Conservation (phyloP, 1,140 invertebrate species). For the Caenorhabditis remanei region DNA sequence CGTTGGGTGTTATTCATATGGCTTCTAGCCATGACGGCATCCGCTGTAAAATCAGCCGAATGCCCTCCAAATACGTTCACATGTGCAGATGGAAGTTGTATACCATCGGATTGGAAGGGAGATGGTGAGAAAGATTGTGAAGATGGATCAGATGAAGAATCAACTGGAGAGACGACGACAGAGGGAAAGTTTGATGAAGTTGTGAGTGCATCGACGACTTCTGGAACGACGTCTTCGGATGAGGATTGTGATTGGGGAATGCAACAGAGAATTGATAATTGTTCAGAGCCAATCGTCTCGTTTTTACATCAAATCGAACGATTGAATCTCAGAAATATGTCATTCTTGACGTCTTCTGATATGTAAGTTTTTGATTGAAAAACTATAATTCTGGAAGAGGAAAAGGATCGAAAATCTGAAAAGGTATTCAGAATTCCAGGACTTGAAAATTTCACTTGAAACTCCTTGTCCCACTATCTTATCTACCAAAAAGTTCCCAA, state of each 20-base stretch:
- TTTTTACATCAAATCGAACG: slow-evolving; percentile 63
- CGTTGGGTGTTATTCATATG: slow-evolving; percentile 54
- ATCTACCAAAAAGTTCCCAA: too few species aligned
- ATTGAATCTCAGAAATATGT: slow-evolving; percentile 62
- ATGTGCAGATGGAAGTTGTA: slow-evolving; percentile 87
- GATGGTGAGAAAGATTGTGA: slow-evolving; percentile 92
- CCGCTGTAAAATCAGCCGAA: not conserved
- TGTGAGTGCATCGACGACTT: slow-evolving; percentile 8
- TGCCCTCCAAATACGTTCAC: slow-evolving; percentile 85
- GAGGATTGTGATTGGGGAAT: slow-evolving; percentile 59
- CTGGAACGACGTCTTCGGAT: not conserved
- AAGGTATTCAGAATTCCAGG: too few species aligned
- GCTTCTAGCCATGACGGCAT: slow-evolving; percentile 52
- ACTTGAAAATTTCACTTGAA: too few species aligned
- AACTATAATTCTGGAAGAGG: too few species aligned
- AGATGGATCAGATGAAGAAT: slow-evolving; percentile 90
- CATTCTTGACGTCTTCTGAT: slow-evolving; percentile 65
- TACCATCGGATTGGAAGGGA: slow-evolving; percentile 92
- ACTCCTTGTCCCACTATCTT: too few species aligned
- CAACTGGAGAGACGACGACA: not conserved
- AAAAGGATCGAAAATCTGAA: too few species aligned
- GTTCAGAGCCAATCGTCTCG: slow-evolving; percentile 54
- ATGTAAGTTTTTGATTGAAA: slow-evolving; percentile 52
- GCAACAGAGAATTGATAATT: slow-evolving; percentile 61
- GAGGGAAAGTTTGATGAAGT: not conserved